These are phyloP conservation scores for Drosophila nr. fundita DNA, from an alignment of 2,888 invertebrate species.

Conservation along the genomic window DNA sequence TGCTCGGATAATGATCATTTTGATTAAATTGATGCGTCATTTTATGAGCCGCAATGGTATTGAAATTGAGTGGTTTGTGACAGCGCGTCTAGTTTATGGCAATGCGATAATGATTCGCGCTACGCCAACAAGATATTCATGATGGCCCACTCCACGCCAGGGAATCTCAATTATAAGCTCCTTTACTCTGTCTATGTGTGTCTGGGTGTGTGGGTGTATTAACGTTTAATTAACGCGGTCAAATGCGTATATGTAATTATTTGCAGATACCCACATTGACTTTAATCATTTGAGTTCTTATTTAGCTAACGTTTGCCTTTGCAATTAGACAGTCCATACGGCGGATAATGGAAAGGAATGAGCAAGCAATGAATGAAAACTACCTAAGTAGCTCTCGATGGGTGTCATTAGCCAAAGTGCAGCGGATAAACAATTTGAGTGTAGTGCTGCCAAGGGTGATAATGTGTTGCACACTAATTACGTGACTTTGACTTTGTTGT, in stretches of 20 bases:
- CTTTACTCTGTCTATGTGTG: conserved; percentile 26
- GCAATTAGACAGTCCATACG: conserved; percentile 9
- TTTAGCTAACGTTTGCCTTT: conserved; percentile 1
- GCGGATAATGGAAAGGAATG: background rate
- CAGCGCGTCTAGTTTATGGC: conserved; percentile 67
- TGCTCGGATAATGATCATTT: conserved; percentile 70
- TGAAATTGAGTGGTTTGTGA: conserved; percentile 79
- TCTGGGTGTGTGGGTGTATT: conserved; percentile 21
- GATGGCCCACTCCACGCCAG: conserved; percentile 21
- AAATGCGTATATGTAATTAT: conserved; percentile 47
- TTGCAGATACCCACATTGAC: conserved; percentile 13
- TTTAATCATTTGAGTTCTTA: conserved; percentile 14
- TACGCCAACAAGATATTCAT: conserved; percentile 62
- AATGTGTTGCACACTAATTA: conserved; percentile 29
- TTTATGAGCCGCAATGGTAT: conserved; percentile 80
- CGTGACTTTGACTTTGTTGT: conserved; percentile 19
- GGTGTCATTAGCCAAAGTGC: conserved; percentile 9
- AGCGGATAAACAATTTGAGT: conserved; percentile 13
- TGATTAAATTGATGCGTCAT: conserved; percentile 79
- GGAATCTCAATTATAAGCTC: conserved; percentile 64
- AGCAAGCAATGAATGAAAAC: conserved; percentile 4
- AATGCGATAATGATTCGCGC: conserved; percentile 54
- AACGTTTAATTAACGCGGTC: conserved; percentile 49
- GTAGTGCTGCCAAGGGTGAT: conserved; percentile 8
- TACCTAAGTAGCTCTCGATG: background rate